Evolutionary conservation across 2,797 vertebrate genomes (phyloP).

Genomic region (Nasua narica): DNA sequence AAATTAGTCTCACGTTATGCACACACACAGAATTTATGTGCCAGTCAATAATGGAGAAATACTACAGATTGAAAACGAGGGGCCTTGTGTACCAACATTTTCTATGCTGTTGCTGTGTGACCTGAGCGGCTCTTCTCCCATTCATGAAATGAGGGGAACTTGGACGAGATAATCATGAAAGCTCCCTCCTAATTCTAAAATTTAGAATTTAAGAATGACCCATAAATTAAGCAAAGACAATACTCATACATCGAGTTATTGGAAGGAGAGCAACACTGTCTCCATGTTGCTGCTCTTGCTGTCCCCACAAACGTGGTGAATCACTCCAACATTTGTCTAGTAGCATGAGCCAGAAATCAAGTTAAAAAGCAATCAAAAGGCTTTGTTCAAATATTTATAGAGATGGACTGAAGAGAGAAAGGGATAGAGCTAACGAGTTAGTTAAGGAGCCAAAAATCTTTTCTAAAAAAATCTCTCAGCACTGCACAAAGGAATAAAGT

Average conservation of each 20-base stretch:
- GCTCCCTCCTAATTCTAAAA: background rate
- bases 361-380: background rate
- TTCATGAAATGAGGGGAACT: background rate
- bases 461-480: background rate
- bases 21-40: background rate
- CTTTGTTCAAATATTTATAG: background rate
- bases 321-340: background rate
- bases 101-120: background rate
- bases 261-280: background rate
- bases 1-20: background rate
- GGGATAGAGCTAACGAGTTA: background rate
- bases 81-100: background rate
- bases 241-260: background rate
- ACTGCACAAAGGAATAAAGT: background rate
- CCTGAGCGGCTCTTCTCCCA: background rate
- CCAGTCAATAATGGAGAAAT: constrained; percentile 1
- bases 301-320: background rate
- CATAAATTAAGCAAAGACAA: background rate
- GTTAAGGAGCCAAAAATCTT: background rate
- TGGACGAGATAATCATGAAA: background rate
- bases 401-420: background rate
- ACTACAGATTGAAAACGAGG: background rate
- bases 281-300: background rate
- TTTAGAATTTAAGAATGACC: background rate
- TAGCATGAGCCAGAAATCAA: background rate